A percentile compares a stretch with the other conserved stretches of the same genome.
Evolutionary conservation across 2,888 invertebrate genomes (phyloP).

Genomic region (Cordylochernes scorpioides): DNA sequence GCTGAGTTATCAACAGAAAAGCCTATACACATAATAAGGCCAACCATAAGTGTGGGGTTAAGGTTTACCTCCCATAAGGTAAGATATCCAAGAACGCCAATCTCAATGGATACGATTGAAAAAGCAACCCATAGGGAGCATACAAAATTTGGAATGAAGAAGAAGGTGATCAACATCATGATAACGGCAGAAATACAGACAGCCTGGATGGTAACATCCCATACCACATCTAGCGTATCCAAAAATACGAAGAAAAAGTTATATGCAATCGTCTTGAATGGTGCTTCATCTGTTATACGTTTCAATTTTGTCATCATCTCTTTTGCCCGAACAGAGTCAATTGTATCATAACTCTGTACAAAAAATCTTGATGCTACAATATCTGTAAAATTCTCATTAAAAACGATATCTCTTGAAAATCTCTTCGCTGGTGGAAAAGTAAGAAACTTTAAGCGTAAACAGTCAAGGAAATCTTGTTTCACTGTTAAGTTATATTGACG

Average conservation of each 20-base stretch:
- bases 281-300: slow-evolving; percentile 41
- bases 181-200: slow-evolving; percentile 64
- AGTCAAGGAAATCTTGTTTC: slow-evolving; percentile 41
- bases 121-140: slow-evolving; percentile 85
- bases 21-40: slow-evolving; percentile 85
- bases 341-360: slow-evolving; percentile 63
- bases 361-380: slow-evolving; percentile 59
- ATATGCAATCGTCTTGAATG: slow-evolving; percentile 63
- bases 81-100: slow-evolving; percentile 86
- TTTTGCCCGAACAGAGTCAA: slow-evolving; percentile 65
- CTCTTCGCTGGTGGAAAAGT: slow-evolving; percentile 19
- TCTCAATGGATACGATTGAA: slow-evolving; percentile 72
- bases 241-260: slow-evolving; percentile 89
- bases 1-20: slow-evolving; percentile 87
- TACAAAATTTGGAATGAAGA: slow-evolving; percentile 69
- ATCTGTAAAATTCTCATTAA: slow-evolving; percentile 41
- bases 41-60: slow-evolving; percentile 87
- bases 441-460: slow-evolving; percentile 37
- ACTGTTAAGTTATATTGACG: slow-evolving; percentile 41
- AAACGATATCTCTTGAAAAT: slow-evolving; percentile 55
- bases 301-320: slow-evolving; percentile 61
- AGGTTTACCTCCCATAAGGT: slow-evolving; percentile 78
- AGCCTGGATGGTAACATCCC: slow-evolving; percentile 60
- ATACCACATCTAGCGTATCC: slow-evolving; percentile 65
- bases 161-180: slow-evolving; percentile 77